Evolutionary conservation across 2,113 vertebrate genomes (phyloP).

Genomic region (Amblyornis subalaris): DNA sequence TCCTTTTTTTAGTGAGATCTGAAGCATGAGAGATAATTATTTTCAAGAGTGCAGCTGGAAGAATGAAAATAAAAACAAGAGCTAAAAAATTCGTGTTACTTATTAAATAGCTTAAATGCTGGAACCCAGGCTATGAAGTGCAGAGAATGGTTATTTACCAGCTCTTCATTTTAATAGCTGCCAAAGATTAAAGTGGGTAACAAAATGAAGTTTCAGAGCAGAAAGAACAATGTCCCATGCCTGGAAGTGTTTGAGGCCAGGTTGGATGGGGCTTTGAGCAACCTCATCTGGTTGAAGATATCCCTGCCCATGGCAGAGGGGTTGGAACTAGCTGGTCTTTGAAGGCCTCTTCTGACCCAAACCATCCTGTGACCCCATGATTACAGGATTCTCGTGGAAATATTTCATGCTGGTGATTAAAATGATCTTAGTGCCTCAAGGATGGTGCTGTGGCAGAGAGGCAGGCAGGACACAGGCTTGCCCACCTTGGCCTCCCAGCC

Average conservation of each 20-base stretch:
- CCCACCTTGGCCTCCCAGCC: not conserved
- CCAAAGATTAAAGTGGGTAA: not conserved
- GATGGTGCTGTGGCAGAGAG: not conserved
- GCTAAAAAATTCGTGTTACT: not conserved
- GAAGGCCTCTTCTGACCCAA: not conserved
- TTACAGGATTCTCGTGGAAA: not conserved
- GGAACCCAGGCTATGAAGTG: not conserved
- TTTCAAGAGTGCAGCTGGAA: not conserved
- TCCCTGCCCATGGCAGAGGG: not conserved
- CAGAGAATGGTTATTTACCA: not conserved
- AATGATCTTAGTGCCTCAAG: fast-evolving
- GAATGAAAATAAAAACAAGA: constrained; percentile 4
- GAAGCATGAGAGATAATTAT: constrained; percentile 5
- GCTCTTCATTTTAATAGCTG: not conserved
- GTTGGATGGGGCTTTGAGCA: not conserved
- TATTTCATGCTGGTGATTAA: not conserved
- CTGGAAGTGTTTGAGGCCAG: not conserved
- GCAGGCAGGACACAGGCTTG: not conserved
- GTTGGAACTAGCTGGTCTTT: not conserved
- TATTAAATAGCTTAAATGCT: not conserved
- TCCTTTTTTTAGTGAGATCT: not conserved
- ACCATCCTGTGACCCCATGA: not conserved
- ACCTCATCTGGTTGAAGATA: not conserved
- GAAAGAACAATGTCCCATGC: not conserved
- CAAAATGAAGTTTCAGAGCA: not conserved